These are phyloP conservation scores for Melinaea marsaeus DNA, from an alignment of 2,888 invertebrate genomes.

Conservation along the genomic window DNA sequence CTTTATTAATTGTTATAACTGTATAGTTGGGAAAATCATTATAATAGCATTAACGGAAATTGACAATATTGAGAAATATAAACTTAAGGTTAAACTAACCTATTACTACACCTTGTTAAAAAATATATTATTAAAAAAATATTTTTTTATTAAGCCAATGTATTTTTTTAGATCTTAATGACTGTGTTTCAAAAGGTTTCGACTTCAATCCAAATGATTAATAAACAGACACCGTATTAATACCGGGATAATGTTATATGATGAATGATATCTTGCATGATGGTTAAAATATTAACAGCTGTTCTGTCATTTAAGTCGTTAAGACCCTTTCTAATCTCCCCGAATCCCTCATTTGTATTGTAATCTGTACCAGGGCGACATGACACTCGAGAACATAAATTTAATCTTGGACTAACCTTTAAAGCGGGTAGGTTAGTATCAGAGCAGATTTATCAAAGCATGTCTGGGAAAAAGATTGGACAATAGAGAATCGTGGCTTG, in stretches of 20 bases:
- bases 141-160: no score
- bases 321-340: conserved; percentile 13
- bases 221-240: neutral
- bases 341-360: conserved; percentile 17
- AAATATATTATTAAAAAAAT: no score
- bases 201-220: neutral
- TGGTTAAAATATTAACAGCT: conserved; percentile 2
- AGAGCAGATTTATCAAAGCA: neutral
- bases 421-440: conserved; percentile 30
- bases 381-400: conserved; percentile 39
- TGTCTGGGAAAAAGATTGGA: no score
- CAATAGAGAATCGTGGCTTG: no score
- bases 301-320: neutral
- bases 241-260: neutral
- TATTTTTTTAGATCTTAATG: no score
- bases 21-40: no score
- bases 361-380: conserved; percentile 23
- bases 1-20: no score
- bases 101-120: no score
- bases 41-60: no score
- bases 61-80: no score
- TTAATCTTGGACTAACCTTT: conserved; percentile 39
- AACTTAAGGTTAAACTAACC: no score
- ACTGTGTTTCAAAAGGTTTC: no score
- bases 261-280: conserved; percentile 3